phyloP scores from a whole-genome alignment of 2,113 vertebrate genomes.

The Mystacornis crossleyi region DNA sequence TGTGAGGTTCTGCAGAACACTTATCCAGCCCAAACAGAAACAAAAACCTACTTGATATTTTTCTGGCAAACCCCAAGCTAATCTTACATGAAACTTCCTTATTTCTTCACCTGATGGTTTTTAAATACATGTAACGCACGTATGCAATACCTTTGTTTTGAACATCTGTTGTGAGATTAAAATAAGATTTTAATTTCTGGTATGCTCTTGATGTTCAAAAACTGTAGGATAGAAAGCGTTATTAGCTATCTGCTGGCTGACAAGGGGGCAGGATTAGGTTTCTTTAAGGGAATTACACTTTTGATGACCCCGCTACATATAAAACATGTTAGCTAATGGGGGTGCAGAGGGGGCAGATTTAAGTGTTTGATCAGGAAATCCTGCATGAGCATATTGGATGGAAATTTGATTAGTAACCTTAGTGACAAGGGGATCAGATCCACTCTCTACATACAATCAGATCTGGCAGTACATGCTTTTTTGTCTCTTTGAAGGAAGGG shows the following conservation, averaged over 20 bases:
- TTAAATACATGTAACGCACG: not conserved
- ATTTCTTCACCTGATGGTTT: slow-evolving; percentile 54
- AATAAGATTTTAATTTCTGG: slow-evolving; percentile 71
- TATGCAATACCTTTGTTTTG: slow-evolving; percentile 49
- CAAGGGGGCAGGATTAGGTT: slow-evolving; percentile 88
- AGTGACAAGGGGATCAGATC: slow-evolving; percentile 89
- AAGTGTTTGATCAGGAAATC: slow-evolving; percentile 93
- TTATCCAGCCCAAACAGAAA: not conserved
- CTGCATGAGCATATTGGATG: slow-evolving; percentile 85
- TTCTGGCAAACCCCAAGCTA: not conserved
- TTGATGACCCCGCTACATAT: slow-evolving; percentile 89
- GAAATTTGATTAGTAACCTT: slow-evolving; percentile 96
- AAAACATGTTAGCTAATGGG: slow-evolving; percentile 95
- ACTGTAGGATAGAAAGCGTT: slow-evolving; percentile 59
- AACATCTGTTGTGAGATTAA: slow-evolving; percentile 64
- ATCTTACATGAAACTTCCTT: not conserved
- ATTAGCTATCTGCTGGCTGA: slow-evolving; percentile 79
- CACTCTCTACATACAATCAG: slow-evolving; percentile 82
- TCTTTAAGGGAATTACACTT: slow-evolving; percentile 90
- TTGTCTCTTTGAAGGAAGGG: slow-evolving; percentile 82
- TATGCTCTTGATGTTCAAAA: slow-evolving; percentile 69
- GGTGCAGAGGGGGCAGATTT: slow-evolving; percentile 80
- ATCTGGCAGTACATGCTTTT: slow-evolving; percentile 86
- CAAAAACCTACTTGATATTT: not conserved
- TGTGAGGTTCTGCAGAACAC: not conserved